phyloP scores from a whole-genome alignment of 2,797 vertebrate species.

The Meriones psammophilus region DNA sequence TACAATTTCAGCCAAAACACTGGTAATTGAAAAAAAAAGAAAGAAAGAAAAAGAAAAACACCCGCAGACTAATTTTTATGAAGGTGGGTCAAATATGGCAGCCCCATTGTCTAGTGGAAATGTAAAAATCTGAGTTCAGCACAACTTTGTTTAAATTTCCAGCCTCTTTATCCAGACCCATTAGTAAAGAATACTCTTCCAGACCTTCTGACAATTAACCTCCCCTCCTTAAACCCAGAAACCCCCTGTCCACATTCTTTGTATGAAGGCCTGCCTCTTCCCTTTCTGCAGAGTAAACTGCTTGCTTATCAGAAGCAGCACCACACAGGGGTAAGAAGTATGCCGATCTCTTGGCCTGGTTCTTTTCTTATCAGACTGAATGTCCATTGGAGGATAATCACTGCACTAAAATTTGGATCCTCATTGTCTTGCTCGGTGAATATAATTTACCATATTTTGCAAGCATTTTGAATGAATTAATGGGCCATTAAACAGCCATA shows the following conservation, averaged over 20 bases:
- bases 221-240: not conserved
- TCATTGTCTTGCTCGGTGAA: not conserved
- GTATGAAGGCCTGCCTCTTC: not conserved
- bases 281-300: not conserved
- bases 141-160: not conserved
- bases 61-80: not conserved
- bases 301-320: not conserved
- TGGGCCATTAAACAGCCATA: not conserved
- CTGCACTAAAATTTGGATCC: not conserved
- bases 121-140: not conserved
- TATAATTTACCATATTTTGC: not conserved
- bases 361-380: not conserved
- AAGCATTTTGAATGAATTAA: slow-evolving; percentile 17
- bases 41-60: not conserved
- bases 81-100: not conserved
- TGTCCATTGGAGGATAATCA: not conserved
- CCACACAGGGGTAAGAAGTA: not conserved
- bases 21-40: not conserved
- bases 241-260: not conserved
- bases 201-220: not conserved
- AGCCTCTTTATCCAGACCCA: not conserved
- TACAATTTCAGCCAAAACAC: not conserved
- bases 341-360: not conserved
- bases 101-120: not conserved
- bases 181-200: not conserved